phyloP scores from a whole-genome alignment of 2,888 invertebrate species.

The Apeira syringaria region DNA sequence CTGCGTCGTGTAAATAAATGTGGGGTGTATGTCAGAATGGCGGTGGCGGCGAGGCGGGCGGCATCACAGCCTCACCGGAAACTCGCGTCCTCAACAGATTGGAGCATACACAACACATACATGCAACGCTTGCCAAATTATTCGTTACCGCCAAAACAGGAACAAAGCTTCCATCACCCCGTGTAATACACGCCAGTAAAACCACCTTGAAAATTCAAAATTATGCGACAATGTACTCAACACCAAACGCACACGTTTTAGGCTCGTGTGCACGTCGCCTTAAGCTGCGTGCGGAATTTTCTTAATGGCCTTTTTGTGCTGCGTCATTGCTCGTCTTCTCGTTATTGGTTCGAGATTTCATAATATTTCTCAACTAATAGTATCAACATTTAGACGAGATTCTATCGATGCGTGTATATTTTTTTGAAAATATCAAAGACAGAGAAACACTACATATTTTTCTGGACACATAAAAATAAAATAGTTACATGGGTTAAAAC shows the following conservation, averaged over 20 bases:
- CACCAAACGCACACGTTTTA: conserved; percentile 1
- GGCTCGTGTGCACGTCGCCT: background rate
- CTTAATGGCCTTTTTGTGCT: conserved; percentile 4
- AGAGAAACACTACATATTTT: too few species aligned
- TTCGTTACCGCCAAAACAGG: conserved; percentile 47
- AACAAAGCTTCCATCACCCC: conserved; percentile 49
- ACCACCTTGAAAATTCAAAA: conserved; percentile 49
- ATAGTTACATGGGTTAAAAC: too few species aligned
- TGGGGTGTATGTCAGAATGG: conserved; percentile 59
- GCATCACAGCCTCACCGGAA: conserved; percentile 42
- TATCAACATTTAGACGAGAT: background rate
- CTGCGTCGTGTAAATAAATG: conserved; percentile 75
- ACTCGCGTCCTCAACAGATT: conserved; percentile 48
- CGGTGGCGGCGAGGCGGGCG: conserved; percentile 45
- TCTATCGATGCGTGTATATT: too few species aligned
- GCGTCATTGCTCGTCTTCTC: background rate
- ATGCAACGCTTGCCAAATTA: conserved; percentile 53
- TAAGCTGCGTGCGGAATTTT: background rate
- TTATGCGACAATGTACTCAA: conserved; percentile 31
- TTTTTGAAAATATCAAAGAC: too few species aligned
- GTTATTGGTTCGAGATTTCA: conserved; percentile 2
- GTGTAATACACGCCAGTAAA: conserved; percentile 47
- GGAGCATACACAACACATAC: conserved; percentile 37
- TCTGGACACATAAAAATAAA: too few species aligned
- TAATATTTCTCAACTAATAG: background rate